phyloP scores from a whole-genome alignment of 2,797 vertebrate genomes.

The Emydoidea blandingii region DNA sequence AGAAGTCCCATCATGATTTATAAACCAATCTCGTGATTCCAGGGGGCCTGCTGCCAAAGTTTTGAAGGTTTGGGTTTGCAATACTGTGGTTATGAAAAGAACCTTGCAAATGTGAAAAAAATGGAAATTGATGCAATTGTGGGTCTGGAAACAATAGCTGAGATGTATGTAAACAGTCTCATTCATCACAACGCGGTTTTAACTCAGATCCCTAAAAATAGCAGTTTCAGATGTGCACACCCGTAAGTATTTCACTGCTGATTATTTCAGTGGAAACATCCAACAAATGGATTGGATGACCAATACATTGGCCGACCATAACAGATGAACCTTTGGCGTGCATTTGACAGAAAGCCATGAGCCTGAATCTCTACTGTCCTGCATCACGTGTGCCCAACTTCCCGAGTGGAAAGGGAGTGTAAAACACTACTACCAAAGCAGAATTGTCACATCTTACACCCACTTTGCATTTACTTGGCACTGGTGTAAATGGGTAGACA shows the following conservation, averaged over 20 bases:
- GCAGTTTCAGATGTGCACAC: not conserved
- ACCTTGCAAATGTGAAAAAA: not conserved
- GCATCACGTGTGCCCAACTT: not conserved
- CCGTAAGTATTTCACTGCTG: not conserved
- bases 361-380: not conserved
- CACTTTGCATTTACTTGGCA: not conserved
- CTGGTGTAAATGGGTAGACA: not conserved
- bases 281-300: not conserved
- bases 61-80: not conserved
- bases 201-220: not conserved
- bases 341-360: not conserved
- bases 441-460: not conserved
- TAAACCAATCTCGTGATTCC: not conserved
- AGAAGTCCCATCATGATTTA: not conserved
- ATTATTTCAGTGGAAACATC: not conserved
- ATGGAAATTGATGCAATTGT: not conserved
- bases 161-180: not conserved
- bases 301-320: not conserved
- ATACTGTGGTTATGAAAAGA: not conserved
- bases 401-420: not conserved
- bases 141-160: not conserved
- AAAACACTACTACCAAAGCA: not conserved
- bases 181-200: not conserved
- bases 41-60: not conserved
- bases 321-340: not conserved